Conservation (phyloP, 2,888 invertebrate genomes). For the Napeogenes sylphis region DNA sequence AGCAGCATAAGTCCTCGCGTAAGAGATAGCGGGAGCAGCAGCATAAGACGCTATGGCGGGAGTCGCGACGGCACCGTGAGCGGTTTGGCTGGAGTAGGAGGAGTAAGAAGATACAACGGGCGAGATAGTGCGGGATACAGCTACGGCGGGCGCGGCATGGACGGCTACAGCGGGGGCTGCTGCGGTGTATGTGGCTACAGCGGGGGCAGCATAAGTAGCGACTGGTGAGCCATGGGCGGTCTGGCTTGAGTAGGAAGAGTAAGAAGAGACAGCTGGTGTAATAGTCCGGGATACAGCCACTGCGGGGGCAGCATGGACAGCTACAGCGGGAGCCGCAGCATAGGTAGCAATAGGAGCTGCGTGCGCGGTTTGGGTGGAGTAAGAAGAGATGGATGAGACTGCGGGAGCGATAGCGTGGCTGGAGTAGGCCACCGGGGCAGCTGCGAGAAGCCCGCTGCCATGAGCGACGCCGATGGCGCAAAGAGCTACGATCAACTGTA, state of each 20-base stretch:
- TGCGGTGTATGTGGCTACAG: slow-evolving; percentile 34
- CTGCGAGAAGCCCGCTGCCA: slow-evolving; percentile 73
- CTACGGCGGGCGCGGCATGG: slow-evolving; percentile 33
- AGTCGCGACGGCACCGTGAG: slow-evolving; percentile 40
- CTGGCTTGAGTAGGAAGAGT: slow-evolving; percentile 43
- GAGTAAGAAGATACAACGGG: slow-evolving; percentile 35
- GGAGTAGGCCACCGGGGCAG: slow-evolving; percentile 70
- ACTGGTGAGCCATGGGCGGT: slow-evolving; percentile 40
- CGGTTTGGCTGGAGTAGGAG: slow-evolving; percentile 37
- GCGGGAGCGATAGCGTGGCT: slow-evolving; percentile 63
- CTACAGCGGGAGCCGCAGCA: slow-evolving; percentile 46
- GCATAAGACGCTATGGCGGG: slow-evolving; percentile 37
- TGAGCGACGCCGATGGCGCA: slow-evolving; percentile 73
- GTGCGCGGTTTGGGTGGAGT: slow-evolving; percentile 44
- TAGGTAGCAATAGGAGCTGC: slow-evolving; percentile 40
- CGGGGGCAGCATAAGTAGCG: slow-evolving; percentile 37
- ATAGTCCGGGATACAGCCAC: slow-evolving; percentile 51
- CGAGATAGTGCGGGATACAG: slow-evolving; percentile 40
- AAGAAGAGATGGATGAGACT: slow-evolving; percentile 48
- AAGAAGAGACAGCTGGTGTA: slow-evolving; percentile 31
- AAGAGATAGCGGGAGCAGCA: slow-evolving; percentile 28
- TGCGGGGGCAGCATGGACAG: slow-evolving; percentile 44
- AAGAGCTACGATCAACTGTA: slow-evolving; percentile 76
- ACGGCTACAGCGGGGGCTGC: slow-evolving; percentile 36
- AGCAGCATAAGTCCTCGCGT: slow-evolving; percentile 27